phyloP scores from a whole-genome alignment of 2,888 invertebrate genomes.

The Atherix ibis region DNA sequence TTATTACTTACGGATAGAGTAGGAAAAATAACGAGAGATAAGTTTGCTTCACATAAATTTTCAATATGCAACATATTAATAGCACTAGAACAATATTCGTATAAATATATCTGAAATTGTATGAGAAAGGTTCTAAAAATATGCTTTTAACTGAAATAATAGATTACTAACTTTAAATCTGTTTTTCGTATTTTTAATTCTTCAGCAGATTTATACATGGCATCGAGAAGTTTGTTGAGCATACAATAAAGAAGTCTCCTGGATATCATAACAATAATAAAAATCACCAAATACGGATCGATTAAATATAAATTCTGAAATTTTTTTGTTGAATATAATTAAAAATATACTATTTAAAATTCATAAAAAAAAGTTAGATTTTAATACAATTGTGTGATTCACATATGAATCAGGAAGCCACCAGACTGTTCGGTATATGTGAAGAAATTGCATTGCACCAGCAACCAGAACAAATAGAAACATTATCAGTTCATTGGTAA shows the following conservation, averaged over 20 bases:
- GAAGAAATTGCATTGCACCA: constrained; percentile 78
- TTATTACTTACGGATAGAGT: constrained; percentile 71
- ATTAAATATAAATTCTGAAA: constrained; percentile 90
- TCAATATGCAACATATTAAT: constrained; percentile 51
- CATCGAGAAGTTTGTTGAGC: constrained; percentile 36
- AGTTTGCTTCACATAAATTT: constrained; percentile 58
- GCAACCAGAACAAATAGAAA: constrained; percentile 65
- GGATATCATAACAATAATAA: constrained; percentile 66
- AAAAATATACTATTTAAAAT: neutral
- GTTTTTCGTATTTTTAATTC: too few species aligned
- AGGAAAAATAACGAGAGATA: constrained; percentile 68
- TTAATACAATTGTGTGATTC: constrained; percentile 63
- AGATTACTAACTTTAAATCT: too few species aligned
- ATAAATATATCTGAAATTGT: constrained; percentile 43
- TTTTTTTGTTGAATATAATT: neutral
- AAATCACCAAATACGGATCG: constrained; percentile 70
- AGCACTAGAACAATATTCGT: constrained; percentile 43
- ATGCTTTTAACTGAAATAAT: neutral
- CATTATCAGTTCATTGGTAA: constrained; percentile 74
- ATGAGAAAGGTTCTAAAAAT: neutral
- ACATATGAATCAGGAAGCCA: constrained; percentile 91
- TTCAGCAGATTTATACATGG: too few species aligned
- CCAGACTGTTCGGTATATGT: constrained; percentile 92
- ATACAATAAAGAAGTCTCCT: constrained; percentile 60
- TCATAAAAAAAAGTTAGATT: neutral